Percentiles rank a stretch among this genome's conserved stretches.
phyloP scores from a whole-genome alignment of 2,113 vertebrate species.

The Microtus richardsoni region DNA sequence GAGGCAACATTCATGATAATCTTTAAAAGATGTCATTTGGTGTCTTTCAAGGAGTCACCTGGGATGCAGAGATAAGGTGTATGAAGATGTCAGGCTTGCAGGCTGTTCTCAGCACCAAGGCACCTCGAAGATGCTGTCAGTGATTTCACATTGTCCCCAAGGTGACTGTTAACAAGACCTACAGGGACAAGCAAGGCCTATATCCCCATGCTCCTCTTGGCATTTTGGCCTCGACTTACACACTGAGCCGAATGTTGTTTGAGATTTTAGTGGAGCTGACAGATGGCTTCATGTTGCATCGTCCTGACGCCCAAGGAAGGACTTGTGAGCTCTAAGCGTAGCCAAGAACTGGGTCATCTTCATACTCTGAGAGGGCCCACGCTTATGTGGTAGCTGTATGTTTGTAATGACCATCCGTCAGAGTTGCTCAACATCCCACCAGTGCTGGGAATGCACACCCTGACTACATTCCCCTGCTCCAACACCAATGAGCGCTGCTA shows the following conservation, averaged over 20 bases:
- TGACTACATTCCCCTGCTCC: not conserved
- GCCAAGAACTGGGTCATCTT: too few relatives aligned
- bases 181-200: fast-evolving
- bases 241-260: not conserved
- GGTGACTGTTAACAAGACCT: fast-evolving
- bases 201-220: too few relatives aligned
- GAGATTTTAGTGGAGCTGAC: fast-evolving
- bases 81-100: fast-evolving
- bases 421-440: too few relatives aligned
- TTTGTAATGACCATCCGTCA: fast-evolving
- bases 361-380: fast-evolving
- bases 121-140: fast-evolving
- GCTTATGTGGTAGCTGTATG: fast-evolving
- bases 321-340: fast-evolving
- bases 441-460: fast-evolving
- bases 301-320: fast-evolving
- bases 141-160: fast-evolving
- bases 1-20: not conserved
- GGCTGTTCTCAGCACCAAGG: not conserved
- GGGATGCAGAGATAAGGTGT: not conserved
- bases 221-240: not conserved
- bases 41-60: fast-evolving
- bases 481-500: not conserved
- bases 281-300: too few relatives aligned
- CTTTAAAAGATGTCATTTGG: fast-evolving